Conservation (phyloP, 2,888 invertebrate genomes). For the Dynastes maya region DNA sequence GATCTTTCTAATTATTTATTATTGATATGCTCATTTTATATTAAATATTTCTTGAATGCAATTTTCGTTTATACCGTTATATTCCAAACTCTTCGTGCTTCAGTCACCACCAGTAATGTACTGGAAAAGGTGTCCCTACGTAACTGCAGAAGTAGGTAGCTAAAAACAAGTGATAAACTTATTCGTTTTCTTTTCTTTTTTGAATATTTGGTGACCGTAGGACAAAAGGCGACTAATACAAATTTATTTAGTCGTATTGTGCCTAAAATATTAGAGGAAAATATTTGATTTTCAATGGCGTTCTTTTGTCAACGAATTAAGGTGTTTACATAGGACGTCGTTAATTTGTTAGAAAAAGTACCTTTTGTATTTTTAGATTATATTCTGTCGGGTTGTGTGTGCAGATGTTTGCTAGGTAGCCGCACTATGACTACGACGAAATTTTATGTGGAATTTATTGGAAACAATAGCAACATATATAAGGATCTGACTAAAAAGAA, state of each 20-base stretch:
- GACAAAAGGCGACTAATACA: slow-evolving; percentile 38
- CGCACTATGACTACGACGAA: not conserved
- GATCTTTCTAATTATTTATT: too few relatives aligned
- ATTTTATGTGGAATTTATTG: not conserved
- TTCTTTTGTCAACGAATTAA: slow-evolving; percentile 34
- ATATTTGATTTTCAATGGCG: slow-evolving; percentile 37
- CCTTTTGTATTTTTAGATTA: slow-evolving; percentile 37
- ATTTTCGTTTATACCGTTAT: too few relatives aligned
- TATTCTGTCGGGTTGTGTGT: slow-evolving; percentile 11
- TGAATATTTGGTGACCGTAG: slow-evolving; percentile 6
- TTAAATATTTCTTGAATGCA: too few relatives aligned
- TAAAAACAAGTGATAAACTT: slow-evolving; percentile 1
- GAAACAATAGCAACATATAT: not conserved
- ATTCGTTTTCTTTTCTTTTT: not conserved
- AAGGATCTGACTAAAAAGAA: not conserved
- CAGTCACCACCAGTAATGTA: not conserved
- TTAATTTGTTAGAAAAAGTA: slow-evolving; percentile 36
- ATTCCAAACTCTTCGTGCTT: too few relatives aligned
- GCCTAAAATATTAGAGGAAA: slow-evolving; percentile 38
- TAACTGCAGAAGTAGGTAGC: slow-evolving; percentile 18
- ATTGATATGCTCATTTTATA: too few relatives aligned
- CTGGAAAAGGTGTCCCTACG: not conserved
- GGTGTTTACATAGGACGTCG: slow-evolving; percentile 38
- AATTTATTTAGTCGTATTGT: slow-evolving; percentile 46
- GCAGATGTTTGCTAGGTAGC: slow-evolving; percentile 35